Evolutionary conservation across 2,113 vertebrate genomes (phyloP), one percentile per base, ranked within the genome.

Genomic region (Megaptera novaeangliae): DNA sequence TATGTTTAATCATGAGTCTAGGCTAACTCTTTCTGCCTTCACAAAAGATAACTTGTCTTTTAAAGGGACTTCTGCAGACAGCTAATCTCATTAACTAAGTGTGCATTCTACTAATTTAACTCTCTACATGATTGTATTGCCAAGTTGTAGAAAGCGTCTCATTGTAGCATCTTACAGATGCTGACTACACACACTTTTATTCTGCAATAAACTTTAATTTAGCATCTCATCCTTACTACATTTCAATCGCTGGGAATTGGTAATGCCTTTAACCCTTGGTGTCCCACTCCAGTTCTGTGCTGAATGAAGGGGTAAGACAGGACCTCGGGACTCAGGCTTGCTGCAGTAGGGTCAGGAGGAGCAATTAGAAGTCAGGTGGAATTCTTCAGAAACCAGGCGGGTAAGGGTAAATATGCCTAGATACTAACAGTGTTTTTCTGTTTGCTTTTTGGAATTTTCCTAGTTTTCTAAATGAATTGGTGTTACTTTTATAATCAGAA

Each of bases 21-120:
- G 78, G 89, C 61, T 17, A 4, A 41, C 41, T n/a, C 17, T 69
- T 71, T 86, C 64, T 80, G 55, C 39, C 64, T 72, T 46, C 44
- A 10, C 11, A 8, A 57, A 89, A 31, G 49, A 49, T 18, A 52
- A 57, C 57, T 57, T 64, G 39, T 74, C 61, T 80, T 88, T 89
- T 39, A 64, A 91, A 94, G 68, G 69, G 75, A 96, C 89, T 95
- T 88, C 69, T 84, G 57, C 44, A 80, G 55, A 52, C 61, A n/a
- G 61, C 29, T 20, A 34, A 68, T 46, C 84, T 87, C 90, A 52
- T 81, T 18, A 21, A 8, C 91, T 46, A 21, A 6, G 23, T 74
- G 31, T 84, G 44, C 39, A 46, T 59, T 66, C 55, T 74, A 4
- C 91, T 78, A 9, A 85, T 91, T 87, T 84, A 74, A 89, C 69